A percentile compares a stretch with the other conserved stretches of the same genome.
Conservation (phyloP, 2,888 invertebrate species). For the Acanthoscelides obtectus region DNA sequence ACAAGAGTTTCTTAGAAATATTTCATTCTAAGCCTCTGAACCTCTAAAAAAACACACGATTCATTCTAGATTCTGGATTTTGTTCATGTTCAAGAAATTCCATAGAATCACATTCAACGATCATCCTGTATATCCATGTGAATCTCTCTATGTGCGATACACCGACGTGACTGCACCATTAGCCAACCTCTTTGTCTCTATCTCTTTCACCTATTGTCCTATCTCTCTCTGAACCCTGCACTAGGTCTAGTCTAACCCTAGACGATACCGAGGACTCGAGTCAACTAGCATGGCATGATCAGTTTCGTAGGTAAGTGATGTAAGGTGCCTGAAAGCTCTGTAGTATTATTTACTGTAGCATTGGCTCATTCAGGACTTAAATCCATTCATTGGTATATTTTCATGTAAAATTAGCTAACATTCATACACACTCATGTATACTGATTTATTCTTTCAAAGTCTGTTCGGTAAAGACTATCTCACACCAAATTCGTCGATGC, state of each 20-base stretch:
- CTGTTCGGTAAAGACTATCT: no score
- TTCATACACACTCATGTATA: no score
- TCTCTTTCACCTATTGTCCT: slow-evolving; percentile 19
- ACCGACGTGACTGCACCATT: not conserved
- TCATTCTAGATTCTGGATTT: no score
- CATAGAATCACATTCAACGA: not conserved
- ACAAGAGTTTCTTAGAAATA: no score
- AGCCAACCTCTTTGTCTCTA: slow-evolving; percentile 10
- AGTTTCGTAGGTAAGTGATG: slow-evolving; percentile 60
- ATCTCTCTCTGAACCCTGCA: slow-evolving; percentile 21
- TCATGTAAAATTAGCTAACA: no score
- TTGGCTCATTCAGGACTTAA: not conserved
- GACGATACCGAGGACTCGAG: slow-evolving; percentile 46
- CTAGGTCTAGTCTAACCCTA: slow-evolving; percentile 45
- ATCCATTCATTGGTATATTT: not conserved
- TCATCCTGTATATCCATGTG: not conserved
- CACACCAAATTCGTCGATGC: no score
- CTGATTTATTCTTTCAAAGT: no score
- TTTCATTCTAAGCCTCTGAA: no score
- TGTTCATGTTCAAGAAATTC: not conserved
- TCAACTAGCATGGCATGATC: slow-evolving; percentile 59
- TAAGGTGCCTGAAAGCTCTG: not conserved
- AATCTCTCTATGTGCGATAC: not conserved
- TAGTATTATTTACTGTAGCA: not conserved
- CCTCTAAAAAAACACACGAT: no score